Evolutionary conservation across 2,888 invertebrate genomes (phyloP).

Genomic region (Myathropa florea): DNA sequence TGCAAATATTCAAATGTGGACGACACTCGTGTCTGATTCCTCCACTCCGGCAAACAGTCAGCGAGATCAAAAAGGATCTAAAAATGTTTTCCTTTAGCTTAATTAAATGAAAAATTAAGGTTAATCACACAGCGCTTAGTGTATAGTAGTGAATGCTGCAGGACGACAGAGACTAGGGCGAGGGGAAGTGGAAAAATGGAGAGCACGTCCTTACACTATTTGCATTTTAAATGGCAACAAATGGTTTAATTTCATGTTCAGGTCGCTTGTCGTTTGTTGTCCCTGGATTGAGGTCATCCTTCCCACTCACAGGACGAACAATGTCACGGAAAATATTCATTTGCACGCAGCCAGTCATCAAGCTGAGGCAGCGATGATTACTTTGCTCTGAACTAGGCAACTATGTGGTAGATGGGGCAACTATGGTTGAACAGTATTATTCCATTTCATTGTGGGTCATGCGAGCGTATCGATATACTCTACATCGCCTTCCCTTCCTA

Average conservation of each 20-base stretch:
- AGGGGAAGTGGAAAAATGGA: neutral
- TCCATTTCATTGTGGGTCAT: slow-evolving; percentile 17
- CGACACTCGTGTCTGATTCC: neutral
- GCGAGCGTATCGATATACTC: slow-evolving; percentile 18
- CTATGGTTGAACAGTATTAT: too few species aligned
- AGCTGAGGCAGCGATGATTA: neutral
- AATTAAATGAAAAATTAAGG: slow-evolving; percentile 59
- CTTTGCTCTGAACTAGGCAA: neutral
- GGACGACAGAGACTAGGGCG: neutral
- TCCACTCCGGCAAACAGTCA: neutral
- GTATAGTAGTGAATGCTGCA: neutral
- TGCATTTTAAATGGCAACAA: slow-evolving; percentile 43
- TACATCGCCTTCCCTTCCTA: too few species aligned
- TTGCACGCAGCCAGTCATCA: slow-evolving; percentile 1
- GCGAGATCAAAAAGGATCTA: slow-evolving; percentile 51
- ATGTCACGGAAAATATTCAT: slow-evolving; percentile 16
- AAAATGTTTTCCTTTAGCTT: slow-evolving; percentile 41
- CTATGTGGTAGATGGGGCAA: neutral
- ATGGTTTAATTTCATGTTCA: slow-evolving; percentile 49
- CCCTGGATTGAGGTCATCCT: slow-evolving; percentile 10
- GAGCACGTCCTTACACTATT: slow-evolving; percentile 6
- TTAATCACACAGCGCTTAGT: slow-evolving; percentile 35
- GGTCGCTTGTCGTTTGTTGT: slow-evolving; percentile 2
- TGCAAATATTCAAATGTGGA: slow-evolving; percentile 33
- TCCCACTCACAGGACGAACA: neutral